Evolutionary conservation across 1,140 invertebrate species (phyloP), one percentile per base, ranked within the genome.

Genomic region (Drosophila virilis): DNA sequence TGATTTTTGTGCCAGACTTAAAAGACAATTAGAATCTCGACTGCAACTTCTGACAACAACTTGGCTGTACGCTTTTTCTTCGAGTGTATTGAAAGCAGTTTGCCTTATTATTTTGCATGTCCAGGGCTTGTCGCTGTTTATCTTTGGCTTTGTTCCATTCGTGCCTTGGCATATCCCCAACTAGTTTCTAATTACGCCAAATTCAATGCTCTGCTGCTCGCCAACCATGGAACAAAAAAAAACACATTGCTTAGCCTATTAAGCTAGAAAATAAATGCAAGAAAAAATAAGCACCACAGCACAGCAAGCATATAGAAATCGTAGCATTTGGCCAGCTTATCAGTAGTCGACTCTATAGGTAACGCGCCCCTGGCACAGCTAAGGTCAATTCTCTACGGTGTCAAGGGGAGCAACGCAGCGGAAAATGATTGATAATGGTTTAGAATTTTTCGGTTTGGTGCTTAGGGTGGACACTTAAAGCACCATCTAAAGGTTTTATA

Each of bases 131-230:
- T 65, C 40, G 35, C 43, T 57, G 35, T 48, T 32, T 67, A 65
- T 57, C 54, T 59, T 33, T 38, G 38, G 40, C 28, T 60, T 78
- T 78, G 40, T 50, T 62, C 55, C 60, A 55, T 71, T 82, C 8
- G 9, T 51, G 42, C 28, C 15, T 70, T 48, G 57, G 52, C 65
- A 52, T 45, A 61, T 48, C 45, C 45, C 52, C 58, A 50, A 55
- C 71, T 59, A 68, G 80, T 75, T 73, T 89, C 69, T 85, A 89
- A 84, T 89, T 89, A 89, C 85, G 67, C 77, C 67, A 72, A 70
- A 84, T 75, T 46, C 74, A 71, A 68, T 80, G 73, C 48, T 76
- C 60, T 33, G 68, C 45, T 75, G 60, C 73, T 67, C 61, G 40
- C 46, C 15, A 76, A 32, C 12, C 48, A 66, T 57, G n/a, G 38